phyloP scores from a whole-genome alignment of 2,888 invertebrate genomes.

The Ophonus ardosiacus region DNA sequence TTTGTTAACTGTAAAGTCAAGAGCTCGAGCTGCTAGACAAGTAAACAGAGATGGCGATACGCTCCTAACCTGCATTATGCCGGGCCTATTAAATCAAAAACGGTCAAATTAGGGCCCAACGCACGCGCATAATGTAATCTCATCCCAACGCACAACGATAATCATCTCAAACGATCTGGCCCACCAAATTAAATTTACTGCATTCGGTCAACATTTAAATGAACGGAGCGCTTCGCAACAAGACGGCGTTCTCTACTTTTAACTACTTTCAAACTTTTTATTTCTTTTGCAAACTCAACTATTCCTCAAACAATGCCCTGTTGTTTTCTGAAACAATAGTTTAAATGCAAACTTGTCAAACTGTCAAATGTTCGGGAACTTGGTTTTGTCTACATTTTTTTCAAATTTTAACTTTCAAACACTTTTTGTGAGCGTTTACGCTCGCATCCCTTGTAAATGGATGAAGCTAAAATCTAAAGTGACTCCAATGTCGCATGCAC shows the following conservation, averaged over 20 bases:
- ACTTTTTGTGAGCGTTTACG: not conserved
- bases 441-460: too few relatives aligned
- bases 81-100: slow-evolving; percentile 63
- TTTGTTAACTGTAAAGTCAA: slow-evolving; percentile 22
- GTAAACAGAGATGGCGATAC: slow-evolving; percentile 36
- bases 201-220: slow-evolving; percentile 29
- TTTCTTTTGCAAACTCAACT: not conserved
- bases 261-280: slow-evolving; percentile 27
- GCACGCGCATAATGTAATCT: slow-evolving; percentile 58
- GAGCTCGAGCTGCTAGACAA: slow-evolving; percentile 30
- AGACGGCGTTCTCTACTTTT: not conserved
- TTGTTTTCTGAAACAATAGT: slow-evolving; percentile 20
- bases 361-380: slow-evolving; percentile 23
- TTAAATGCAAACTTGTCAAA: slow-evolving; percentile 31
- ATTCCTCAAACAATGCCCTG: not conserved
- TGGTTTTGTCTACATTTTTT: not conserved
- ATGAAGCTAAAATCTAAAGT: too few relatives aligned
- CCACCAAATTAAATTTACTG: slow-evolving; percentile 63
- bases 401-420: not conserved
- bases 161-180: slow-evolving; percentile 49
- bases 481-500: too few relatives aligned
- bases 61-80: slow-evolving; percentile 45
- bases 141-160: slow-evolving; percentile 48
- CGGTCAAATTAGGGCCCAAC: slow-evolving; percentile 59
- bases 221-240: not conserved